Percentiles rank a stretch among this genome's conserved stretches.
Evolutionary conservation across 2,797 vertebrate species (phyloP).

Genomic region (Coregonus sp.): DNA sequence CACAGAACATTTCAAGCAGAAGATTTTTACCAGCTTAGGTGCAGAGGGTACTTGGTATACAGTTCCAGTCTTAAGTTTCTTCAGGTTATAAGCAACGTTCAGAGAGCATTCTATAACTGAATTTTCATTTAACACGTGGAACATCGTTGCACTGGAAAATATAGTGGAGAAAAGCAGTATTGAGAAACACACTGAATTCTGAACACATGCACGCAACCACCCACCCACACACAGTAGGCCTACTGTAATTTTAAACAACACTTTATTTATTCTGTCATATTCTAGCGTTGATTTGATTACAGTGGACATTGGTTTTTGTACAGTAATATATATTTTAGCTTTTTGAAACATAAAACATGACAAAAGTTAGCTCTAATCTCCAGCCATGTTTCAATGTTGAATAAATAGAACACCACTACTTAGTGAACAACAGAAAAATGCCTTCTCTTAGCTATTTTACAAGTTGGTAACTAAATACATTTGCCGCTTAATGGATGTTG

Average conservation of each 20-base stretch:
- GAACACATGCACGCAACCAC: too few species aligned
- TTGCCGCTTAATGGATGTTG: slow-evolving; percentile 63
- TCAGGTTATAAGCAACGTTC: background rate
- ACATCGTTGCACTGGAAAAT: background rate
- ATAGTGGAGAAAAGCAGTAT: background rate
- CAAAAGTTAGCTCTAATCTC: background rate
- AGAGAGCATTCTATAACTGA: background rate
- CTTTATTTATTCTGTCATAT: background rate
- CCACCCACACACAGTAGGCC: background rate
- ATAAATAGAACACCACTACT: background rate
- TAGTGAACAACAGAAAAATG: background rate
- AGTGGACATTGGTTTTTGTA: background rate
- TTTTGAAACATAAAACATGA: too few species aligned
- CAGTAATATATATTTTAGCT: background rate
- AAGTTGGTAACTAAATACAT: slow-evolving; percentile 64
- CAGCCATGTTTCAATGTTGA: background rate
- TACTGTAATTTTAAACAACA: background rate
- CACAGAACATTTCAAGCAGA: background rate
- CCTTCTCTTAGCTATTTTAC: slow-evolving; percentile 37
- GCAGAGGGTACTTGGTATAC: background rate
- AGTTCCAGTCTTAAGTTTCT: background rate
- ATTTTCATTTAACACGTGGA: background rate
- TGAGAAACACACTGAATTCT: background rate
- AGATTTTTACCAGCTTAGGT: too few species aligned
- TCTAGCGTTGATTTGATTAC: too few species aligned